Percentiles rank a stretch among this genome's conserved stretches.
Conservation (phyloP, 2,113 vertebrate species). For the Saccopteryx bilineata region DNA sequence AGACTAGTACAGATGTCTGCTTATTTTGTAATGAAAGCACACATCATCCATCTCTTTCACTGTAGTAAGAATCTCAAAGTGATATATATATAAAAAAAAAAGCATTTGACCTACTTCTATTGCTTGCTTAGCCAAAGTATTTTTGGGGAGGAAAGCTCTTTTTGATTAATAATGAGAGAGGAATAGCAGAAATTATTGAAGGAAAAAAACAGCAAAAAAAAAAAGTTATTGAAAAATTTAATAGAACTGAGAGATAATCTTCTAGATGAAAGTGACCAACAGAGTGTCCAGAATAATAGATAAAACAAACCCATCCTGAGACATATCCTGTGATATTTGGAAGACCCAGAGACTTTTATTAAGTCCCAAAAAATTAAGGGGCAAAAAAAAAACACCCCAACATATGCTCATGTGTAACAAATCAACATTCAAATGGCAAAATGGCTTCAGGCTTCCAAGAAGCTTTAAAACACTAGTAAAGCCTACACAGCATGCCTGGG, state of each 20-base stretch:
- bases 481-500: background rate
- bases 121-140: background rate
- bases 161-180: background rate
- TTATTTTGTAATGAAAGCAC: conserved; percentile 36
- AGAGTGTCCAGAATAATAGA: background rate
- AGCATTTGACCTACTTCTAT: background rate
- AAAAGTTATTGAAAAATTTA: background rate
- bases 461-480: background rate
- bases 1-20: background rate
- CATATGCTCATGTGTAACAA: background rate
- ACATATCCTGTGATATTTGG: background rate
- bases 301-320: background rate
- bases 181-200: conserved; percentile 23
- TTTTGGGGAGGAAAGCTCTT: background rate
- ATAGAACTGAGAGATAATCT: background rate
- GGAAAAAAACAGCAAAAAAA: background rate
- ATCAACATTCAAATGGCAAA: background rate
- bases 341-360: background rate
- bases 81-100: conserved; percentile 1
- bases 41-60: conserved; percentile 42
- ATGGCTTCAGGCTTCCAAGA: background rate
- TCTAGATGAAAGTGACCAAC: background rate
- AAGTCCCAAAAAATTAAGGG: background rate
- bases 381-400: background rate
- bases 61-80: conserved; percentile 26